Percentiles rank a stretch among this genome's conserved stretches.
phyloP scores from a whole-genome alignment of 2,888 invertebrate genomes.

The Aleiodes leptofemur region DNA sequence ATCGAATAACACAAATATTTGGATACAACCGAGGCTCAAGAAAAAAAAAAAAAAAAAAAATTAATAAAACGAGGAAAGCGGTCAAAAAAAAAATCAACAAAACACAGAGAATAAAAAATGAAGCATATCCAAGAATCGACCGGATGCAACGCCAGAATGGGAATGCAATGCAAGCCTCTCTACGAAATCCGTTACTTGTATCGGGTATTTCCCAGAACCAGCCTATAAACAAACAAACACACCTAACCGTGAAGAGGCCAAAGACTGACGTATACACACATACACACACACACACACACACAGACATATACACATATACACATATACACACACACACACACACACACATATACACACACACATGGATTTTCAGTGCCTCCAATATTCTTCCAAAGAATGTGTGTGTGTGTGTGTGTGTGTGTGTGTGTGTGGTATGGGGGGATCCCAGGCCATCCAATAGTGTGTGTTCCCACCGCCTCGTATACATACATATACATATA shows the following conservation, averaged over 20 bases:
- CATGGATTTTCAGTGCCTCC: neutral
- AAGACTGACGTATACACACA: constrained; percentile 36
- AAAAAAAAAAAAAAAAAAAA: neutral
- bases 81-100: no score
- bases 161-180: constrained; percentile 67
- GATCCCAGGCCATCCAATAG: constrained; percentile 16
- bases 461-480: constrained; percentile 15
- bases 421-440: neutral
- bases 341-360: no score
- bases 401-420: no score
- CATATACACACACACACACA: neutral
- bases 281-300: neutral
- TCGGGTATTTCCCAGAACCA: constrained; percentile 71
- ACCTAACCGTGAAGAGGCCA: constrained; percentile 52
- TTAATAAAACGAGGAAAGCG: constrained; percentile 10
- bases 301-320: no score
- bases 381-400: neutral
- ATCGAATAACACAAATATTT: no score
- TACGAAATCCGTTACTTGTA: constrained; percentile 71
- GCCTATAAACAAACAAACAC: constrained; percentile 73
- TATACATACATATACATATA: neutral
- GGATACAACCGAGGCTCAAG: no score
- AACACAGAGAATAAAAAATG: constrained; percentile 3
- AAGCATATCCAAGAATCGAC: constrained; percentile 61
- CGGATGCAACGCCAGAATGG: constrained; percentile 72